These are phyloP conservation scores for Apocheima hispidaria DNA, from an alignment of 2,888 invertebrate species.

Conservation along the genomic window DNA sequence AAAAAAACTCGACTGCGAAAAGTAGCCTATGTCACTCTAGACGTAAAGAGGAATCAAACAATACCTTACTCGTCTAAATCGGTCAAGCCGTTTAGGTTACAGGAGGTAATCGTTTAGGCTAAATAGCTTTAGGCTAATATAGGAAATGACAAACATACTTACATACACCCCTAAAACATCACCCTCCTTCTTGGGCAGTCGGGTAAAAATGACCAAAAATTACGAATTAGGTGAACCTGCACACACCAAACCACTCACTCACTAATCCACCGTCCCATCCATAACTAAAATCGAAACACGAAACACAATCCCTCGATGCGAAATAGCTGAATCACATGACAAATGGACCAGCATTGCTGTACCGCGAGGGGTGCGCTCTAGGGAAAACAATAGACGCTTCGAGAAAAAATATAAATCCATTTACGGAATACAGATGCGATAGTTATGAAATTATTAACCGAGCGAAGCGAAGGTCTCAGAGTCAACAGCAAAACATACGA, in stretches of 20 bases:
- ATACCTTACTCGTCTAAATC: too few relatives aligned
- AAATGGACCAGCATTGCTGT: constrained; percentile 52
- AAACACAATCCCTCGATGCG: constrained; percentile 34
- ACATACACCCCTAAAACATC: not conserved
- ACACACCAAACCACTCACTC: constrained; percentile 11
- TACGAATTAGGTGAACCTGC: constrained; percentile 1
- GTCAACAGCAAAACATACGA: too few relatives aligned
- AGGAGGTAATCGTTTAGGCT: too few relatives aligned
- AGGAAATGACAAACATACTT: not conserved
- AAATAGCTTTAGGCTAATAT: too few relatives aligned
- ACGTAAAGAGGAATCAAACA: too few relatives aligned
- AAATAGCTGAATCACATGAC: constrained; percentile 60
- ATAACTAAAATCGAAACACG: constrained; percentile 36
- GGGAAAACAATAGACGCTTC: constrained; percentile 17
- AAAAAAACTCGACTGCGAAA: too few relatives aligned
- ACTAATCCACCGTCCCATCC: constrained; percentile 14
- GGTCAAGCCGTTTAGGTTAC: too few relatives aligned
- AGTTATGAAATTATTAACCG: not conserved
- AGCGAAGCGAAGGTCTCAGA: not conserved
- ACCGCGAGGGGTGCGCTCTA: constrained; percentile 28
- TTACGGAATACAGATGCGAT: constrained; percentile 5
- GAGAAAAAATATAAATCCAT: constrained; percentile 18
- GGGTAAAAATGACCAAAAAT: constrained; percentile 12
- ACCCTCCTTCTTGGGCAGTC: not conserved
- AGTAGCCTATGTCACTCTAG: too few relatives aligned